These are phyloP conservation scores for Drosophila demipolita DNA, from an alignment of 2,888 invertebrate species.

Conservation along the genomic window DNA sequence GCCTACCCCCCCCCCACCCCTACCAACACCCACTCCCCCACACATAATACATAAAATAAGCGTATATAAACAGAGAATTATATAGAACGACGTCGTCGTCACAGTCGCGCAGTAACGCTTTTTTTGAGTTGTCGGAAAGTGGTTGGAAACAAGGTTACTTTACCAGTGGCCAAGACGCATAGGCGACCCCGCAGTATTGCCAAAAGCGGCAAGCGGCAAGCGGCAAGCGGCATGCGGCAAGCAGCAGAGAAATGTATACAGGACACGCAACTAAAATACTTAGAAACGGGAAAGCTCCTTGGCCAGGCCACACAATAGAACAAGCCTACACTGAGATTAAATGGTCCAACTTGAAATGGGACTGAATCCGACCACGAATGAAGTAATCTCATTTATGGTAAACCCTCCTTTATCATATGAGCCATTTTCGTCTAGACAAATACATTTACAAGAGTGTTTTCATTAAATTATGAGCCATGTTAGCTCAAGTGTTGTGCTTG, in stretches of 20 bases:
- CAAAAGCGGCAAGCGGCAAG: conserved; percentile 30
- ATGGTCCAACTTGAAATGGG: not conserved
- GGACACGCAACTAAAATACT: conserved; percentile 64
- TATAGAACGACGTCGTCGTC: conserved; percentile 54
- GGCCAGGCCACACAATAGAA: conserved; percentile 45
- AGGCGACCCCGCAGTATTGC: conserved; percentile 49
- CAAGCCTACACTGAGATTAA: conserved; percentile 20
- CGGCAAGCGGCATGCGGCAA: too few species aligned
- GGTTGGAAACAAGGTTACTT: conserved; percentile 75
- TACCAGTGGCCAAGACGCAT: conserved; percentile 51
- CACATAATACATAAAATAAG: conserved; percentile 39
- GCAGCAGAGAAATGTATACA: conserved; percentile 63
- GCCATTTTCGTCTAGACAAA: not conserved
- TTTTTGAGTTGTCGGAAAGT: conserved; percentile 64
- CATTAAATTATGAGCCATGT: not conserved
- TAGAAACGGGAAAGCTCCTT: conserved; percentile 44
- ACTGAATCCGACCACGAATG: not conserved
- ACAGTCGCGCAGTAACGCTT: conserved; percentile 61
- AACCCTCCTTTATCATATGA: not conserved
- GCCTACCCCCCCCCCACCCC: not conserved
- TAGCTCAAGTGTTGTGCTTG: not conserved
- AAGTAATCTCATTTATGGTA: not conserved
- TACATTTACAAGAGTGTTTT: not conserved
- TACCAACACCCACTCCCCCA: too few species aligned
- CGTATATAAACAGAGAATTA: conserved; percentile 51